Evolutionary conservation across 2,888 invertebrate species (phyloP), one percentile per base, ranked within the genome.

Genomic region (Kryphioiulus occultus): DNA sequence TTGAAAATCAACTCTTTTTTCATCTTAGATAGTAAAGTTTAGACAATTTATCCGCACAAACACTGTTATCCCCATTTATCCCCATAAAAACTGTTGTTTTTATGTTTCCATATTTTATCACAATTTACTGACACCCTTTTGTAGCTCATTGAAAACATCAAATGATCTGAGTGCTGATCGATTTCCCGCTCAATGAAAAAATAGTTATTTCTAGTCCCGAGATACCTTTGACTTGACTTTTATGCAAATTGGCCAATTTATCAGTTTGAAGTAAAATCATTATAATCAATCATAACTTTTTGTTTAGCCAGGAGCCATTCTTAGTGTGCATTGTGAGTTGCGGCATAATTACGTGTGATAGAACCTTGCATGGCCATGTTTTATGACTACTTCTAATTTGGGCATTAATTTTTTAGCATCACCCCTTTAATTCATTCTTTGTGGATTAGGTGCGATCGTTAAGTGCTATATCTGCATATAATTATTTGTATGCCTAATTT

Each of bases 401-500:
- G 53, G 53, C 47, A 59, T 19, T n/a, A 19, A 59, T 59, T 59
- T 59, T 59, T 59, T 59, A 59, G 19, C 53, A 59, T 59, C 53
- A 59, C 53, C 19, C n/a, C 5, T 59, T 59, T 59, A 59, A 59
- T 59, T 59, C 53, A 59, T 59, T n/a, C 53, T 59, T 59, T 59
- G 53, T 59, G 53, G 53, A 59, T 59, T 59, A 59, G 53, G 53
- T n/a, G 7, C 53, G 53, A 59, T 59, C 53, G 53, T 59, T 59
- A n/a, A 59, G n/a, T 59, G 53, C n/a, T 19, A n/a, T 59, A 59
- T 59, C 53, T 59, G 53, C 53, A 59, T 59, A 59, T 59, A 59
- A 59, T 59, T 59, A 59, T 59, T 59, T 59, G 53, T n/a, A 59
- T 59, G 53, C 53, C 53, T 59, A 59, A 59, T 59, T 59, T 59